These are phyloP conservation scores for Diplodus sargus DNA, from an alignment of 2,797 vertebrate genomes.

Conservation along the genomic window DNA sequence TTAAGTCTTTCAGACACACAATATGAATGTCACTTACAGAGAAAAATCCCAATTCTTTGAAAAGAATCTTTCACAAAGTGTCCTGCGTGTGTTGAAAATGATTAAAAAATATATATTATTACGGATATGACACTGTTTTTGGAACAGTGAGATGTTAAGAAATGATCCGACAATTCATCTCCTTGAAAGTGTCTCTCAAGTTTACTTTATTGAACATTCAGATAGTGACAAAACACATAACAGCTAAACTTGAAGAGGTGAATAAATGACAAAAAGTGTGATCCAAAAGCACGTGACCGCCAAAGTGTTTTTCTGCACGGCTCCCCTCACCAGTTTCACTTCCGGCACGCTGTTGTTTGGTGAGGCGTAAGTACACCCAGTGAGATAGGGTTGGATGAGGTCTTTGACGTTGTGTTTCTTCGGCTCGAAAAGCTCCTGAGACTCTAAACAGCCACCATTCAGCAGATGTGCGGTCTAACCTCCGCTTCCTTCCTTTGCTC, in stretches of 20 bases:
- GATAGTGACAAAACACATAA: not conserved
- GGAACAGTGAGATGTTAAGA: not conserved
- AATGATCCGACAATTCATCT: not conserved
- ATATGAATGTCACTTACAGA: not conserved
- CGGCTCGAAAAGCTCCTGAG: slow-evolving; percentile 1
- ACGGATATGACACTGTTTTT: not conserved
- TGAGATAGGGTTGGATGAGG: not conserved
- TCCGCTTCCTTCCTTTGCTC: slow-evolving; percentile 41
- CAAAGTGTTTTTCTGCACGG: slow-evolving; percentile 14
- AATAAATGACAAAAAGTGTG: no score
- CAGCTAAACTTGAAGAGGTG: no score
- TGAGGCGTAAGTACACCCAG: slow-evolving; percentile 30
- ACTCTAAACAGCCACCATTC: slow-evolving; percentile 10
- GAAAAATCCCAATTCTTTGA: not conserved
- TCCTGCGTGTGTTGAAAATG: not conserved
- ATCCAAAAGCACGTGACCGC: slow-evolving; percentile 17
- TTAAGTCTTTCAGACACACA: not conserved
- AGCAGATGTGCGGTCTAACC: slow-evolving; percentile 30
- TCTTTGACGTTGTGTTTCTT: not conserved
- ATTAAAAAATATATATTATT: not conserved
- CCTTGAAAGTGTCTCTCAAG: not conserved
- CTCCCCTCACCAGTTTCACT: slow-evolving; percentile 62
- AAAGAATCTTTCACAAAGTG: not conserved
- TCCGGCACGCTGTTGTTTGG: slow-evolving; percentile 24
- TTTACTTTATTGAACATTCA: not conserved